Conservation (phyloP, 2,113 vertebrate genomes). For the Tachysurus vachellii region DNA sequence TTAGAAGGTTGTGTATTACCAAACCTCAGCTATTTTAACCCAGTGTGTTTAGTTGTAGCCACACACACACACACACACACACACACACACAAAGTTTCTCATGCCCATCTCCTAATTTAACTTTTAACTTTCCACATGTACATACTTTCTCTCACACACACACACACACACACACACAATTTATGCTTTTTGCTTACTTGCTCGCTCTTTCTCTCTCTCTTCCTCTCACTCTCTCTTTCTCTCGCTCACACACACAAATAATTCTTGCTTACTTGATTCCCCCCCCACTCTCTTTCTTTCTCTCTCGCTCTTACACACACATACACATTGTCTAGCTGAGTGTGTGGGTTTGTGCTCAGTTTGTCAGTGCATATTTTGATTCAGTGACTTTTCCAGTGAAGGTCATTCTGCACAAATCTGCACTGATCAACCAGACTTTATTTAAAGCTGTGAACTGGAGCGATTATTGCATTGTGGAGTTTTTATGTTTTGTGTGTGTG, state of each 20-base stretch:
- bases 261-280: no score
- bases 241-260: not conserved
- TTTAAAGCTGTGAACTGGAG: constrained; percentile 54
- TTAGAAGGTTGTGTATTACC: constrained; percentile 33
- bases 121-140: not conserved
- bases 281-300: not conserved
- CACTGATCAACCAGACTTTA: constrained; percentile 57
- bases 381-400: constrained; percentile 64
- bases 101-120: not conserved
- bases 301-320: not conserved
- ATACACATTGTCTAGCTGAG: not conserved
- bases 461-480: constrained; percentile 26
- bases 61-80: constrained; percentile 9
- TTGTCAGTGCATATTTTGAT: constrained; percentile 68
- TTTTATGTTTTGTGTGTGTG: not conserved
- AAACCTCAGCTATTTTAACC: constrained; percentile 36
- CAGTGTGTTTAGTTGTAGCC: not conserved
- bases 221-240: not conserved
- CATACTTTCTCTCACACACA: not conserved
- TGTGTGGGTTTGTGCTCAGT: constrained; percentile 57
- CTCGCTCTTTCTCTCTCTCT: not conserved
- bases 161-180: not conserved
- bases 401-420: constrained; percentile 52
- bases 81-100: constrained; percentile 10
- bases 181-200: not conserved